Evolutionary conservation across 2,797 vertebrate genomes (phyloP).

Genomic region (Sebastes wilsoni): DNA sequence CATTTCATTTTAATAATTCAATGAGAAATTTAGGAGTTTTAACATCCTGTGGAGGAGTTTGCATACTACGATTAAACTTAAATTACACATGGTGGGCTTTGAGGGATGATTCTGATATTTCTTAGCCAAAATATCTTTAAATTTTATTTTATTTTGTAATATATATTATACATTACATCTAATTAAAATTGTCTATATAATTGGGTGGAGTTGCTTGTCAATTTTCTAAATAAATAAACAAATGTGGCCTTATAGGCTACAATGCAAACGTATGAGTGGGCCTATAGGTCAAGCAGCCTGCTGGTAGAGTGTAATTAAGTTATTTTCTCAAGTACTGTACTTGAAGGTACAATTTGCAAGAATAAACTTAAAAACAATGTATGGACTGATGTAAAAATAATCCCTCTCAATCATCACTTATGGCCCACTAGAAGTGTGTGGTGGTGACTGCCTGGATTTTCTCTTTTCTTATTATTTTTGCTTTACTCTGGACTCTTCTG

Average conservation of each 20-base stretch:
- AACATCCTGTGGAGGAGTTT: not conserved
- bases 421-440: too few species aligned
- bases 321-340: not conserved
- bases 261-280: not conserved
- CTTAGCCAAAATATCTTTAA: not conserved
- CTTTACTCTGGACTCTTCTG: too few species aligned
- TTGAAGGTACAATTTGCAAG: too few species aligned
- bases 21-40: not conserved
- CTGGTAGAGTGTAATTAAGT: not conserved
- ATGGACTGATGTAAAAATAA: too few species aligned
- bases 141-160: accelerated
- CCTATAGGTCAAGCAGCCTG: not conserved
- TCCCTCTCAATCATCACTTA: too few species aligned
- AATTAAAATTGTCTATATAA: not conserved
- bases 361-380: too few species aligned
- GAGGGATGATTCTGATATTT: not conserved
- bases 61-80: not conserved
- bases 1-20: not conserved
- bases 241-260: not conserved
- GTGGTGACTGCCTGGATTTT: too few species aligned
- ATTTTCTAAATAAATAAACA: not conserved
- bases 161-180: not conserved
- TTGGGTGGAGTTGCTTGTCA: not conserved
- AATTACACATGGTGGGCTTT: not conserved
- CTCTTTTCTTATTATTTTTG: too few species aligned